A percentile compares a stretch with the other conserved stretches of the same genome.
These are phyloP conservation scores for Campoplex capitator DNA, from an alignment of 2,888 invertebrate species.

Conservation along the genomic window DNA sequence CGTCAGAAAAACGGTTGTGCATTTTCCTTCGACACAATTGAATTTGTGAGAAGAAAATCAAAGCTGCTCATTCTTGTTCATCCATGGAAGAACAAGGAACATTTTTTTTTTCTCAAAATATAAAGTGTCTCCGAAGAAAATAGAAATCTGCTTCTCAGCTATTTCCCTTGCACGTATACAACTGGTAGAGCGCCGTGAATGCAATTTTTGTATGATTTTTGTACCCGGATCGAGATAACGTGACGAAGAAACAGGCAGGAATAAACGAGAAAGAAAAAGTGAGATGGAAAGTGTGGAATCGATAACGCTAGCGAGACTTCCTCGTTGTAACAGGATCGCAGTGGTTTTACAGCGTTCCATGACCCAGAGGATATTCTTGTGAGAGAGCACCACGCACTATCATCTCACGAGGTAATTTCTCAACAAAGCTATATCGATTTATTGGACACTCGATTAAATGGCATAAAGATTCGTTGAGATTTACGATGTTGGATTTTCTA, in stretches of 20 bases:
- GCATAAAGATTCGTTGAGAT: slow-evolving; percentile 20
- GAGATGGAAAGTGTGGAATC: slow-evolving; percentile 52
- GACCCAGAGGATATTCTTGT: slow-evolving; percentile 3
- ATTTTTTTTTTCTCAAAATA: neutral
- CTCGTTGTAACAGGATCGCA: slow-evolving; percentile 55
- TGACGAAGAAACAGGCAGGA: neutral
- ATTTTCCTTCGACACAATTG: too few species aligned
- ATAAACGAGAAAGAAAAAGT: slow-evolving; percentile 26
- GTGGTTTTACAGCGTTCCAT: slow-evolving; percentile 52
- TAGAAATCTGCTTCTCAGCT: neutral
- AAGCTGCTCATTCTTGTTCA: too few species aligned
- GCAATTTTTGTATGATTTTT: neutral
- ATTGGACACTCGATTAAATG: slow-evolving; percentile 46
- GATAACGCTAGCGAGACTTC: slow-evolving; percentile 49
- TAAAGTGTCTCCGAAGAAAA: neutral
- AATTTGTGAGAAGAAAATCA: neutral
- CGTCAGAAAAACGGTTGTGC: too few species aligned
- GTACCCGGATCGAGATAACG: neutral
- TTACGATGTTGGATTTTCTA: slow-evolving; percentile 8
- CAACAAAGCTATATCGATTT: slow-evolving; percentile 32
- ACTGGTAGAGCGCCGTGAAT: neutral
- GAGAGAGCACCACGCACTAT: slow-evolving; percentile 28
- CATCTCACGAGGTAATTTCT: slow-evolving; percentile 39
- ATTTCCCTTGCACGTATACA: neutral
- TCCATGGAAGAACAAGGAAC: neutral